These are phyloP conservation scores for Schrankia costaestrigalis DNA, from an alignment of 2,888 invertebrate genomes.

Conservation along the genomic window DNA sequence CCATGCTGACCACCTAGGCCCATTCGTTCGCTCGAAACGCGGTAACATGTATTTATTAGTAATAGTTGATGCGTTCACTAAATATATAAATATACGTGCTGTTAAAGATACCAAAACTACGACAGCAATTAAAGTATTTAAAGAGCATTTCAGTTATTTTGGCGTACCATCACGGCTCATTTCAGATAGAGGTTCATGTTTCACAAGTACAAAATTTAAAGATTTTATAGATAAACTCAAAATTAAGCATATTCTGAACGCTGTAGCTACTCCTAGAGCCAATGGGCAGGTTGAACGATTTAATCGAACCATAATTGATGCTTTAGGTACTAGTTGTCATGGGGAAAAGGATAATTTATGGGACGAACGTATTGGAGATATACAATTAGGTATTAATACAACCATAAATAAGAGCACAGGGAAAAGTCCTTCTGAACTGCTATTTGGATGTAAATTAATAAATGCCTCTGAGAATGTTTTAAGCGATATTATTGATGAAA, in stretches of 20 bases:
- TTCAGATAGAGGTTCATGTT: slow-evolving; percentile 7
- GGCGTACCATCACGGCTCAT: slow-evolving; percentile 2
- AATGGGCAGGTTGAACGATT: slow-evolving; percentile 8
- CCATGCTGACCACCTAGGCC: slow-evolving; percentile 5
- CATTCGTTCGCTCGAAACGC: too few relatives aligned
- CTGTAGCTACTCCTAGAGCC: slow-evolving; percentile 7
- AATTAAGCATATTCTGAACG: slow-evolving; percentile 9
- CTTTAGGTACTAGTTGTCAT: slow-evolving; percentile 3
- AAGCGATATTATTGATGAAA: slow-evolving; percentile 1
- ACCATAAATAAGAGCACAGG: slow-evolving; percentile 3
- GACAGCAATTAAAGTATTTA: not conserved
- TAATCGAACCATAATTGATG: slow-evolving; percentile 4
- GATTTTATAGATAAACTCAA: not conserved
- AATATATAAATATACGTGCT: slow-evolving; percentile 5
- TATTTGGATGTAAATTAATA: slow-evolving; percentile 3
- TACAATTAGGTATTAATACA: slow-evolving; percentile 7
- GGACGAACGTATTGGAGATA: slow-evolving; percentile 2
- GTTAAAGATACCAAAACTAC: slow-evolving; percentile 6
- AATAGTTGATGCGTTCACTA: slow-evolving; percentile 7
- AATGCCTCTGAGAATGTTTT: slow-evolving; percentile 1
- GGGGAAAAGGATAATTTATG: slow-evolving; percentile 3
- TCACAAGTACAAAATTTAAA: slow-evolving; percentile 6
- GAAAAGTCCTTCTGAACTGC: slow-evolving; percentile 4
- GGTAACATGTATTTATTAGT: slow-evolving; percentile 5
- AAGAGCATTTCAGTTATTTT: slow-evolving; percentile 4